Evolutionary conservation across 2,113 vertebrate species (phyloP).

Genomic region (Grus americana): DNA sequence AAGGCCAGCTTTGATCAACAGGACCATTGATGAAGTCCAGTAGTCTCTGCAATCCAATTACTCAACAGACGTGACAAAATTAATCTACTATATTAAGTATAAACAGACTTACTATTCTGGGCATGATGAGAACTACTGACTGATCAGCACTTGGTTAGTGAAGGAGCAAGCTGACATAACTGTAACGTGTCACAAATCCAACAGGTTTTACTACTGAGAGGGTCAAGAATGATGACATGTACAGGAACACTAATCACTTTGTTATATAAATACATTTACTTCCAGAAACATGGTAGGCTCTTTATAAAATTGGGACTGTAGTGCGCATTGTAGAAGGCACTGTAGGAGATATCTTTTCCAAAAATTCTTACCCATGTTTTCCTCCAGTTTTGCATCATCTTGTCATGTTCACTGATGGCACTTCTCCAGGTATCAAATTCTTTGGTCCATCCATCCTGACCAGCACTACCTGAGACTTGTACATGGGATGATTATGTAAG

Average conservation of each 20-base stretch:
- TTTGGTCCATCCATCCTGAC: slow-evolving; percentile 71
- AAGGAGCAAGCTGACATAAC: not conserved
- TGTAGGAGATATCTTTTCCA: not conserved
- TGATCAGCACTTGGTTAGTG: not conserved
- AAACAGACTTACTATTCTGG: not conserved
- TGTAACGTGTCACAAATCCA: rapidly evolving
- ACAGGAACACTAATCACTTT: not conserved
- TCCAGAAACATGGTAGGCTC: not conserved
- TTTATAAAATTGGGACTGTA: not conserved
- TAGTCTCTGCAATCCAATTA: not conserved
- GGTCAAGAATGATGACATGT: not conserved
- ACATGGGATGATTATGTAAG: not conserved
- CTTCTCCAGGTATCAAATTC: slow-evolving; percentile 85
- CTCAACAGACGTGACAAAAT: not conserved
- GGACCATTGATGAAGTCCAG: not conserved
- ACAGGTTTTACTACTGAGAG: not conserved
- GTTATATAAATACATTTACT: not conserved
- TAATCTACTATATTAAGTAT: not conserved
- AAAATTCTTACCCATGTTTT: slow-evolving; percentile 83
- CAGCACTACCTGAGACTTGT: slow-evolving; percentile 75
- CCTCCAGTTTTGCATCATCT: slow-evolving; percentile 86
- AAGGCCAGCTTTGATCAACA: not conserved
- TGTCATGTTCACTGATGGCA: slow-evolving; percentile 82
- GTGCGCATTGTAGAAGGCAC: not conserved
- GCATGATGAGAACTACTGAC: not conserved